phyloP scores from a whole-genome alignment of 2,113 vertebrate species.

The Thunnus maccoyii region DNA sequence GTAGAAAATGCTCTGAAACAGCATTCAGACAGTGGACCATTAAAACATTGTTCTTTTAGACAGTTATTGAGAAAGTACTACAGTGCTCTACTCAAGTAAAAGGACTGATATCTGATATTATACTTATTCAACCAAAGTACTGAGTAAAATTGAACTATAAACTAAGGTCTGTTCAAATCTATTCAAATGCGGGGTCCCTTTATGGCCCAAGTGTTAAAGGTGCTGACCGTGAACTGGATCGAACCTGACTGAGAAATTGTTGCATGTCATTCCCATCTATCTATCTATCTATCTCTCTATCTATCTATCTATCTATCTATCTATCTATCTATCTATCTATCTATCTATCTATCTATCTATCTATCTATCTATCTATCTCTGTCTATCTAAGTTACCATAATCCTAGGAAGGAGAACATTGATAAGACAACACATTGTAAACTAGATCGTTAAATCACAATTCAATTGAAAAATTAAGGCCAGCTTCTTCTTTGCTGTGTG shows the following conservation, averaged over 20 bases:
- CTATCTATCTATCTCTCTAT: no score
- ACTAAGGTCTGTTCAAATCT: conserved; percentile 13
- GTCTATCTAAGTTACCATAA: not conserved
- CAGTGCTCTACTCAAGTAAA: not conserved
- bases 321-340: not conserved
- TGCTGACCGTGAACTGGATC: not conserved
- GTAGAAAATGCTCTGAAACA: conserved; percentile 15
- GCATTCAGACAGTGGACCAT: conserved; percentile 1
- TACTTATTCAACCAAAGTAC: not conserved
- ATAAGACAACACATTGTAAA: not conserved
- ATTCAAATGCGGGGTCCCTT: not conserved
- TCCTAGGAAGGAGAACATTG: conserved; percentile 6
- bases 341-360: not conserved
- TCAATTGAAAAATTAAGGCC: conserved; percentile 1
- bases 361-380: not conserved
- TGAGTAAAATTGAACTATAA: conserved; percentile 10
- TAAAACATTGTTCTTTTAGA: not conserved
- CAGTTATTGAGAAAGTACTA: not conserved
- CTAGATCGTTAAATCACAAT: not conserved
- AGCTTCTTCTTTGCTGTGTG: not conserved
- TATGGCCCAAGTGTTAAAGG: not conserved
- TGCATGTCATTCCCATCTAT: not conserved
- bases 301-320: no score
- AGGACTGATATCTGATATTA: not conserved
- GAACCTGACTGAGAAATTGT: not conserved